Evolutionary conservation across 2,888 invertebrate species (phyloP).

Genomic region (Heteropelma amictum): DNA sequence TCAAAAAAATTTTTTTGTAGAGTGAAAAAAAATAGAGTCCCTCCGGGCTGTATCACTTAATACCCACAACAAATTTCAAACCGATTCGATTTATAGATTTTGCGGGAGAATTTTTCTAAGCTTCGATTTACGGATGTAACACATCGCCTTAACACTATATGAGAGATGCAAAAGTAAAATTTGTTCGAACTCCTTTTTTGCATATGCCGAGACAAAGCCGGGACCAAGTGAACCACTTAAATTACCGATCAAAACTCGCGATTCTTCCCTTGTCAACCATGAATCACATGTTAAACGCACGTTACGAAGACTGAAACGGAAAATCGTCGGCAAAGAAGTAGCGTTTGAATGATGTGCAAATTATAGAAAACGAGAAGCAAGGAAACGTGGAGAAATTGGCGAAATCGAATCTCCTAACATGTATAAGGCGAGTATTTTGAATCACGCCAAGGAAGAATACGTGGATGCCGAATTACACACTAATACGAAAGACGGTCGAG

Average conservation of each 20-base stretch:
- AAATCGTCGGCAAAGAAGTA: constrained; percentile 16
- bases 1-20: too few relatives aligned
- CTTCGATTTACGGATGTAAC: too few relatives aligned
- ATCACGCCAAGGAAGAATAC: constrained; percentile 19
- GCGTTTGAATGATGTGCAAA: constrained; percentile 25
- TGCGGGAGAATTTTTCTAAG: too few relatives aligned
- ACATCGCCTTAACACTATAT: too few relatives aligned
- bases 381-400: background rate
- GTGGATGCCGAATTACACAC: background rate
- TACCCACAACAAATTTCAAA: too few relatives aligned
- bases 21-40: too few relatives aligned
- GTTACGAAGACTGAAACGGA: constrained; percentile 21
- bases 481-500: background rate
- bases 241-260: background rate
- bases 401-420: background rate
- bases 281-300: constrained; percentile 37
- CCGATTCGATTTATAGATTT: too few relatives aligned
- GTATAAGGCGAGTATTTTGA: background rate
- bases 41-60: too few relatives aligned
- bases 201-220: background rate
- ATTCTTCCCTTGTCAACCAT: constrained; percentile 33
- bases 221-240: background rate
- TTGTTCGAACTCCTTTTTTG: constrained; percentile 35
- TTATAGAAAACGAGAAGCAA: constrained; percentile 33
- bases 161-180: constrained; percentile 34